Conservation (phyloP, 2,888 invertebrate genomes). For the Smittia sp. region DNA sequence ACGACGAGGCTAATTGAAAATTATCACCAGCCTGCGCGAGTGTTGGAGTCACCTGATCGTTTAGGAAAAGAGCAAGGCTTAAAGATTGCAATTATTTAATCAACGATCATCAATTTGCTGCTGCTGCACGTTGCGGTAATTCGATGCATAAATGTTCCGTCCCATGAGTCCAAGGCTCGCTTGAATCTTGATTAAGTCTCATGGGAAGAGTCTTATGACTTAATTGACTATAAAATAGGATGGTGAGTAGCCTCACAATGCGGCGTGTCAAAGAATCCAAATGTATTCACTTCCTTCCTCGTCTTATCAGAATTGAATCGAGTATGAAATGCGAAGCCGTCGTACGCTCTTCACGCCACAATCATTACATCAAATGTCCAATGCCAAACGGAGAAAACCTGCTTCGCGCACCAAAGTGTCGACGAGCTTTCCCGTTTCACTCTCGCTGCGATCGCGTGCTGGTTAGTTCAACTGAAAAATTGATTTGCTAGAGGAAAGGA, state of each 20-base stretch:
- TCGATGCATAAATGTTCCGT: background rate
- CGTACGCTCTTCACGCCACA: too few relatives aligned
- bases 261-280: background rate
- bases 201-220: background rate
- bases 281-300: background rate
- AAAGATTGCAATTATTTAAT: constrained; percentile 12
- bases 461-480: background rate
- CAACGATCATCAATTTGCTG: constrained; percentile 8
- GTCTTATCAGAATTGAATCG: background rate
- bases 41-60: background rate
- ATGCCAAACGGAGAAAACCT: background rate
- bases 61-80: background rate
- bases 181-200: background rate
- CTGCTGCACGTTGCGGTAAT: background rate
- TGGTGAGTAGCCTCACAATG: background rate
- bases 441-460: constrained; percentile 6
- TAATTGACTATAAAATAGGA: background rate
- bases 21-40: background rate
- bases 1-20: constrained; percentile 11
- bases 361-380: too few relatives aligned
- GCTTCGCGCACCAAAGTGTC: background rate
- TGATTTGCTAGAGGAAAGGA: background rate
- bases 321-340: too few relatives aligned
- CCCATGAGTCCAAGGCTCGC: background rate
- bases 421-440: background rate